Base-by-base conservation (phyloP, 2,888 invertebrate species). In the Polymixis lichenea region DNA sequence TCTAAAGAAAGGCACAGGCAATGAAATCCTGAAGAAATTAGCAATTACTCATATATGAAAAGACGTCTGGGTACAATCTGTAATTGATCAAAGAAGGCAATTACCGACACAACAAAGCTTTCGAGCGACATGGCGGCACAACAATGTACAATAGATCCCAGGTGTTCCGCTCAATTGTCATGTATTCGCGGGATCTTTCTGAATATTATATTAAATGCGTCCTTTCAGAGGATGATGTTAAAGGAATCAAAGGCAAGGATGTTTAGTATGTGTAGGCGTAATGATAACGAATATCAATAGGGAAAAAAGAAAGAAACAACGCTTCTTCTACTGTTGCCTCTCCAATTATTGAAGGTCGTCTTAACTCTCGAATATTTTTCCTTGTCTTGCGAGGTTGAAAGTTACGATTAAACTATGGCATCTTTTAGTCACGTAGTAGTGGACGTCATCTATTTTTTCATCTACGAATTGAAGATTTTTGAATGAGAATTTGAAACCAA, bases 51-150 rank as follows among this genome's bases (percentile, higher is more conserved):
- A 65, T 75, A 65, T 75, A 80, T 78, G 80, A 80, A 85, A 83
- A 78, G 80, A 72, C 67, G 66, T 38, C 75, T 61, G 69, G 55
- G 73, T 75, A 72, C 72, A 77, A 87, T 86, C 86, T 75, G 77
- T 82, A 84, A 87, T 80, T 86, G 84, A 87, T 89, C 88, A 82
- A 87, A 87, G 78, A 46, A 68, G 58, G 78, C 86, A 86, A 87
- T 87, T 87, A 87, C 32, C n/a, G 17, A 38, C 69, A 62, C 61
- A 61, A 80, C 84, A 84, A 81, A 81, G 62, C 65, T 46, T 46
- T 49, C 53, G 67, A 64, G 75, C 71, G 72, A 51, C 64, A 32
- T 28, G 46, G 25, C 73, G 72, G 56, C 55, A 46, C 66, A 53
- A 78, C 86, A 83, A 79, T 72, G 49, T 78, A 78, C 60, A 69